phyloP scores from a whole-genome alignment of 1,140 invertebrate genomes.

The Drosophila nebulosa region DNA sequence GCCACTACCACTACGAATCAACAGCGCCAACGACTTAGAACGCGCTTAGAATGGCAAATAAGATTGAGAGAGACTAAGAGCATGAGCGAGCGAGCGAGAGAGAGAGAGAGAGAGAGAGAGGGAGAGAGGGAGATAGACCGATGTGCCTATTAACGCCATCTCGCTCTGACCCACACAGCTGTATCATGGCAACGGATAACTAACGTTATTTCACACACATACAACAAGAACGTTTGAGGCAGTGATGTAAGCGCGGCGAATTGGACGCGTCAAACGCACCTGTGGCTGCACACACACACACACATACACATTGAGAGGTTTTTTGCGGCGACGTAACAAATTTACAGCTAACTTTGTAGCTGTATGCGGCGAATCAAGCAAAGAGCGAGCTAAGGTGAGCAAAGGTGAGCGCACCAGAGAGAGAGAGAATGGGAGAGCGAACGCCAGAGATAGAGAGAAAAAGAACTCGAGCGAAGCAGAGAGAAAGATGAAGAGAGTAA shows the following conservation, averaged over 20 bases:
- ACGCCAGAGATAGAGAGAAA: slow-evolving; percentile 1
- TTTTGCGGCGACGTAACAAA: slow-evolving; percentile 69
- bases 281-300: slow-evolving; percentile 39
- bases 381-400: slow-evolving; percentile 14
- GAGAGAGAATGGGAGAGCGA: no score
- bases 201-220: slow-evolving; percentile 74
- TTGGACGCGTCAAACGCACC: slow-evolving; percentile 60
- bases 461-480: background rate
- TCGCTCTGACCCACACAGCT: slow-evolving; percentile 23
- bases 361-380: slow-evolving; percentile 50
- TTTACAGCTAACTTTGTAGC: slow-evolving; percentile 77
- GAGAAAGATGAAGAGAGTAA: slow-evolving; percentile 37
- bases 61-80: slow-evolving; percentile 36
- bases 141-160: background rate
- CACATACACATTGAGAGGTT: background rate
- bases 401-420: slow-evolving; percentile 2
- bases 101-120: slow-evolving; percentile 1
- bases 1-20: background rate
- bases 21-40: slow-evolving; percentile 55
- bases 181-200: slow-evolving; percentile 63
- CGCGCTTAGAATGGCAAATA: slow-evolving; percentile 77
- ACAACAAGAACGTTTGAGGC: slow-evolving; percentile 14
- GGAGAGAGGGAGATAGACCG: slow-evolving; percentile 3
- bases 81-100: slow-evolving; percentile 4
- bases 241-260: slow-evolving; percentile 74